Conservation (phyloP, 2,113 vertebrate genomes). For the Anthoscopus minutus region DNA sequence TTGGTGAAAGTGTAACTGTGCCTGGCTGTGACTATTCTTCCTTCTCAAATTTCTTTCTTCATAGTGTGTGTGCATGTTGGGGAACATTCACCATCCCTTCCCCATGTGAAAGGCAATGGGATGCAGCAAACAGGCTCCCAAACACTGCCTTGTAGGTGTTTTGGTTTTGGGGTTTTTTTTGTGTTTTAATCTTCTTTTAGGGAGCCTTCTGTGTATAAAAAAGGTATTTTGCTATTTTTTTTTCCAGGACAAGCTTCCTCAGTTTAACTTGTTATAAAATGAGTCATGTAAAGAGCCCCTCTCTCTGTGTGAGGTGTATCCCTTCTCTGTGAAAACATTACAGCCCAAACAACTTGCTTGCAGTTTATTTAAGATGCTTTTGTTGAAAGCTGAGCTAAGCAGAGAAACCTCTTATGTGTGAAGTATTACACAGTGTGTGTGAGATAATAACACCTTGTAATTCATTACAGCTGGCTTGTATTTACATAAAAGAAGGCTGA, state of each 20-base stretch:
- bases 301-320: constrained; percentile 75
- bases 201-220: constrained; percentile 55
- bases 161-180: neutral
- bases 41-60: neutral
- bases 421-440: constrained; percentile 68
- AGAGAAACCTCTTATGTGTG: constrained; percentile 77
- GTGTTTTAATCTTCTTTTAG: neutral
- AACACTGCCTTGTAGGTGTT: neutral
- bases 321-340: constrained; percentile 79
- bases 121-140: neutral
- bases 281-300: constrained; percentile 78
- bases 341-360: constrained; percentile 77
- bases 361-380: constrained; percentile 82
- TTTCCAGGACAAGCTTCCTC: constrained; percentile 67
- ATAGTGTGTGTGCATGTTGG: neutral
- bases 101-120: neutral
- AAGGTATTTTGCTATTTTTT: constrained; percentile 26
- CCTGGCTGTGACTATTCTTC: neutral
- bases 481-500: constrained; percentile 80
- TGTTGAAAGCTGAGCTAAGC: constrained; percentile 74
- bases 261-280: constrained; percentile 77
- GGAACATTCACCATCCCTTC: neutral
- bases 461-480: constrained; percentile 80
- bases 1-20: neutral
- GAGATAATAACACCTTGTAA: constrained; percentile 82